Conservation (phyloP, 2,888 invertebrate species). For the Tenthredo amoena region DNA sequence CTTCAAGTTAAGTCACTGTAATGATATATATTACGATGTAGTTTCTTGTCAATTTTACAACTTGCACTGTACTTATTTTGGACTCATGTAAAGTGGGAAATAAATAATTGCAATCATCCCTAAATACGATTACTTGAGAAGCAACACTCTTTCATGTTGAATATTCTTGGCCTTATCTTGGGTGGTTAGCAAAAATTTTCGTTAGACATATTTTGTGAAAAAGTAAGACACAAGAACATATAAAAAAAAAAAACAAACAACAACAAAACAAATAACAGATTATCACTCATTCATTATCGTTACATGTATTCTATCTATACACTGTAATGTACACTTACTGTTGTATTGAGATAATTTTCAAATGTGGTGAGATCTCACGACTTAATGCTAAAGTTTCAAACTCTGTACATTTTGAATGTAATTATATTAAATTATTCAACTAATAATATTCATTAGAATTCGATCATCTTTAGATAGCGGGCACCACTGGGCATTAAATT, state of each 20-base stretch:
- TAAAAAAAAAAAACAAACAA: background rate
- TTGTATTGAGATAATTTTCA: constrained; percentile 44
- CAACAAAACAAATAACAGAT: background rate
- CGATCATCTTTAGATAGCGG: constrained; percentile 54
- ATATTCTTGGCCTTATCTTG: constrained; percentile 14
- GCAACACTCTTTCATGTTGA: background rate
- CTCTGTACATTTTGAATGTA: constrained; percentile 60
- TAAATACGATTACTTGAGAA: background rate
- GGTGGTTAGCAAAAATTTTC: background rate
- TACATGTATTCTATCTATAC: constrained; percentile 11
- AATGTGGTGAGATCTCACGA: constrained; percentile 23
- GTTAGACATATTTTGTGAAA: constrained; percentile 1
- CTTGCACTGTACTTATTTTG: background rate
- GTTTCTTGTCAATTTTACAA: background rate
- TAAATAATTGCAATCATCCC: background rate
- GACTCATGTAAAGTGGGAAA: background rate
- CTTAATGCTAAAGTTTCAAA: constrained; percentile 47
- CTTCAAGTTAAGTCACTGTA: background rate
- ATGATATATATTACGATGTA: background rate
- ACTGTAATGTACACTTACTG: constrained; percentile 15
- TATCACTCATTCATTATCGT: constrained; percentile 24
- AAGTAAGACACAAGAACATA: background rate
- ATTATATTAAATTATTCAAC: constrained; percentile 54
- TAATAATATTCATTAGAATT: constrained; percentile 51
- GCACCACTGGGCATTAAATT: constrained; percentile 48